Evolutionary conservation across 1,140 invertebrate genomes (phyloP), one percentile per base, ranked within the genome.

Genomic region (Drosophila kohkoa): DNA sequence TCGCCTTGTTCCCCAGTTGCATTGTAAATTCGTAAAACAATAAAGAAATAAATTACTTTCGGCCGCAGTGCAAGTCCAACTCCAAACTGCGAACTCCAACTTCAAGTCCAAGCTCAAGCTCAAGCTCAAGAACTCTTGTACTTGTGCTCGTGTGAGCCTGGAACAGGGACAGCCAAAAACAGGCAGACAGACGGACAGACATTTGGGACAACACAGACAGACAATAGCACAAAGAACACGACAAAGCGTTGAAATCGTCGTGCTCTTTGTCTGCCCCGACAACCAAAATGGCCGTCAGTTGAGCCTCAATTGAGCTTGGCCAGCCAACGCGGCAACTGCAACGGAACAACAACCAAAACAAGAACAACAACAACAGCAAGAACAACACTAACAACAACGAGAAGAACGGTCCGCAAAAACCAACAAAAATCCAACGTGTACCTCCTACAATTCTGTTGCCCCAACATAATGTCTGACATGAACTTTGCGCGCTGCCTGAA

Each of bases 41-140:
- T 91, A 91, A 91, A 91, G 89, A 91, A 91, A 91, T 91, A 91
- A 91, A 91, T 91, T 91, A 91, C 89, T 91, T 91, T 91, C 89
- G 86, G 90, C 81, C 80, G 73, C 82, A 72, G 38, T 75, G 32
- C 73, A 62, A 82, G 52, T 77, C 55, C 69, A 65, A 60, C 58
- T 68, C 13, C 64, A 55, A 30, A 25, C 10, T 25, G 15, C 7
- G 15, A 48, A 48, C 4, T 55, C 13, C 72, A 63, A 58, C 49
- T 65, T 11, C 60, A 45, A 13, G 3, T 13, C 5, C 48, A 75
- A 75, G 72, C 8, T 25, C 77, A 81, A 83, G 81, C 81, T 73
- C 80, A 82, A 79, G 81, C 76, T 88, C 80, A 88, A 87, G 83
- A 87, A 88, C 80, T 87, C 83, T 87, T 79, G 83, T 79, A 77